Evolutionary conservation across 2,888 invertebrate species (phyloP), one percentile per base, ranked within the genome.

Genomic region (Tholera decimalis): DNA sequence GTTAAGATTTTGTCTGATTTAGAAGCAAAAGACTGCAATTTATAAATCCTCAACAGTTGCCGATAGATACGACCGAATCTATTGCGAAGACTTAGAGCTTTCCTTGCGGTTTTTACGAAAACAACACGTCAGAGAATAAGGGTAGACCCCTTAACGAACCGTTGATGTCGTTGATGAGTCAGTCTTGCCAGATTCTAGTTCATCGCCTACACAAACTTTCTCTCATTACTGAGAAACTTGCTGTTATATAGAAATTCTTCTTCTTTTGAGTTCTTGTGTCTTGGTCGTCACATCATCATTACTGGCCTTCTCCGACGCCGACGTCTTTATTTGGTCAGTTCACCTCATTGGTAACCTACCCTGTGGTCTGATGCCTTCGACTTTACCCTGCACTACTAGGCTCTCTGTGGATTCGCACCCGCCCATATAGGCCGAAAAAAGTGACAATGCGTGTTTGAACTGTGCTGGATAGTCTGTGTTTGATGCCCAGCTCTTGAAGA

Each of bases 121-220:
- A 54, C 18, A 20, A 30, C 13, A 62, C 39, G 13, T 30, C 4
- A 3, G 20, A 37, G 9, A 8, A 9, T 13, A 24, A 35, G 15
- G 24, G 2, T 33, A 18, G 13, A 6, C 6, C 2, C 6, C 2
- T 39, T 1, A 18, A 18, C 18, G 13, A 18, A 35, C 15, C 8
- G 54, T n/a, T n/a, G n/a, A 24, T 51, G 18, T 24, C 33, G 41
- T 37, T 26, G 22, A 51, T 51, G 37, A 56, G n/a, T 60, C 43
- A 56, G 37, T n/a, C 18, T 43, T n/a, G 11, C 28, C 22, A n/a
- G 26, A 46, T 50, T 56, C 41, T 47, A 57, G 43, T 53, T 9
- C 33, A 35, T 41, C 60, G 47, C 57, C 67, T 33, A 67, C 54
- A 46, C 59, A 30, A 18, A 61, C 61, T 73, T 57, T 67, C 57